Percentiles rank a stretch among this genome's conserved stretches.
These are phyloP conservation scores for Mesitornis unicolor DNA, from an alignment of 2,113 vertebrate genomes.

Conservation along the genomic window DNA sequence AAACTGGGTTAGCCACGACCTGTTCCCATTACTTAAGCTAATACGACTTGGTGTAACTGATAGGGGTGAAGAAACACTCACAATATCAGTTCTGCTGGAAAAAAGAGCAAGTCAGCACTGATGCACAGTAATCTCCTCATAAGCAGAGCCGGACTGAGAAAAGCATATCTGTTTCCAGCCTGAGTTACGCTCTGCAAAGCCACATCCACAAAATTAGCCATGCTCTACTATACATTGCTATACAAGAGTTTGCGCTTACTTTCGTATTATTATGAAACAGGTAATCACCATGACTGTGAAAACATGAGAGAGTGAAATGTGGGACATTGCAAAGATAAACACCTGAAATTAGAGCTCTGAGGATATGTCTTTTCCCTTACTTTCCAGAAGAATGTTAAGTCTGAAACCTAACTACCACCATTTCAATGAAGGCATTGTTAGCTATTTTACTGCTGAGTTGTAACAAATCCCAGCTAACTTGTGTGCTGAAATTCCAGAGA, in stretches of 20 bases:
- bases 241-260: slow-evolving; percentile 6
- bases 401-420: background rate
- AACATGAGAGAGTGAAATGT: slow-evolving; percentile 2
- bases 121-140: slow-evolving; percentile 2
- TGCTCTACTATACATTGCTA: background rate
- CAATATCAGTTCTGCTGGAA: slow-evolving; percentile 18
- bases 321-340: slow-evolving; percentile 16
- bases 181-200: background rate
- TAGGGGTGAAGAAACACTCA: background rate
- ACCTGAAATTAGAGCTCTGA: slow-evolving; percentile 33
- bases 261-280: slow-evolving; percentile 20
- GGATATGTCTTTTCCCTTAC: background rate
- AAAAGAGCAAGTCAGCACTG: slow-evolving; percentile 27
- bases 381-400: background rate
- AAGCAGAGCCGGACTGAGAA: slow-evolving; percentile 11
- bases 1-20: background rate
- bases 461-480: background rate
- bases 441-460: background rate
- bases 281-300: background rate
- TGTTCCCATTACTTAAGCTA: background rate
- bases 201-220: slow-evolving; percentile 26
- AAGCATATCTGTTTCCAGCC: slow-evolving; percentile 33
- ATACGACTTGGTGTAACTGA: background rate
- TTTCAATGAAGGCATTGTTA: slow-evolving; percentile 29
- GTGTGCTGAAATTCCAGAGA: slow-evolving; percentile 30